Evolutionary conservation across 2,797 vertebrate genomes (phyloP), one percentile per base, ranked within the genome.

Genomic region (Hyperoplus immaculatus): DNA sequence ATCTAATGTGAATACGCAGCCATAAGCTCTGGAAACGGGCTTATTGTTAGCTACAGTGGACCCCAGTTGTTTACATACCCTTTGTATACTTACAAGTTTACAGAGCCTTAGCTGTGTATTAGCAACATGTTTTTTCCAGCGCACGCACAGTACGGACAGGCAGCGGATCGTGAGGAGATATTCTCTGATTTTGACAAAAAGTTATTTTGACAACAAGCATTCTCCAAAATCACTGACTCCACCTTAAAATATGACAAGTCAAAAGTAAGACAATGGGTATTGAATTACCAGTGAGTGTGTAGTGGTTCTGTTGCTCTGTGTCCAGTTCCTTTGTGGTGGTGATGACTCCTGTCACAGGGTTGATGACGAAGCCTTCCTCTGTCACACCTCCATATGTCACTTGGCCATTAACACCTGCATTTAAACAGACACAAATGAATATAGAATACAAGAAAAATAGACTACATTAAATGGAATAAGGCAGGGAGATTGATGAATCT

Each of bases 311-410:
- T 13, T 87, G 82, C 88, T 99, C 98, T 0, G 96, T 93, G 89
- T 99, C 98, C 73, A 99, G 92, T 6, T 95, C 88, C 54, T 56
- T 95, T 0, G 96, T 97, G 86, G 97, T 97, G 45, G 95, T 97
- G 80, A 99, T 96, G 57, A 97, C 94, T 11, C 98, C 98, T 0
- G 96, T 98, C 66, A 95, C 91, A 0, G 97, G 96, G 86, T 99
- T 94, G 77, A 99, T 95, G 69, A 95, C 91, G 81, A 99, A 99
- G 0, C 95, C 96, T 0, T 97, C 96, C 10, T 96, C 97, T 13
- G 95, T 95, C 62, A 99, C 89, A 4, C 97, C 97, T n/a, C 97
- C 97, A 0, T 98, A 99, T 0, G 91, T 96, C 75, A 99, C 95
- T 16, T 96, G 95, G 10, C 98, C 98, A 2, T 97, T 98, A 65